phyloP scores from a whole-genome alignment of 2,797 vertebrate species.

The Streptopelia turtur region DNA sequence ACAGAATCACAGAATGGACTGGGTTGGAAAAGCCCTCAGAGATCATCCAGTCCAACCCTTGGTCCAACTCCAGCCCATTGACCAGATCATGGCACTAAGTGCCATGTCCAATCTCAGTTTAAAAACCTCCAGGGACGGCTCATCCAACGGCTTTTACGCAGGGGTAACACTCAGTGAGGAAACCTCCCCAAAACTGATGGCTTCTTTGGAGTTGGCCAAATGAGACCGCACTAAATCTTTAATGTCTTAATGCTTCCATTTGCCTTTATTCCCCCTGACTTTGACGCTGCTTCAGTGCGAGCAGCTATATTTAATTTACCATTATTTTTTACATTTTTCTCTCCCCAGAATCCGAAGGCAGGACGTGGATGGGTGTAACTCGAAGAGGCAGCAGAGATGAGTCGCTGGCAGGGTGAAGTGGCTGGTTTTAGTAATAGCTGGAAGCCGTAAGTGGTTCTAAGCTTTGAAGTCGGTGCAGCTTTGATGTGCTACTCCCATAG shows the following conservation, averaged over 20 bases:
- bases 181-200: background rate
- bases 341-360: conserved; percentile 25
- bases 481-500: conserved; percentile 79
- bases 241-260: conserved; percentile 42
- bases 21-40: too few species aligned
- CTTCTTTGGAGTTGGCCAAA: conserved; percentile 17
- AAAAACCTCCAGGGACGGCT: too few species aligned
- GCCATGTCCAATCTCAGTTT: too few species aligned
- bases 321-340: background rate
- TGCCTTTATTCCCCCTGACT: background rate
- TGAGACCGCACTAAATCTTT: conserved; percentile 14
- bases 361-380: conserved; percentile 62
- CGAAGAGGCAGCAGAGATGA: conserved; percentile 56
- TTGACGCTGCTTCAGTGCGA: background rate
- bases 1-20: too few species aligned
- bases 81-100: too few species aligned
- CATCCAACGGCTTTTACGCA: background rate
- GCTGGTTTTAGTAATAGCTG: conserved; percentile 76
- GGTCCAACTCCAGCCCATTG: too few species aligned
- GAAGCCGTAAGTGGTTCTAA: conserved; percentile 71
- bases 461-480: conserved; percentile 81
- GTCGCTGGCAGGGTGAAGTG: conserved; percentile 61
- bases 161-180: background rate
- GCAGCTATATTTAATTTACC: conserved; percentile 59
- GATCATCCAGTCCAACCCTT: too few species aligned